Base-by-base conservation (phyloP, 2,888 invertebrate species). In the Heliconius erato region DNA sequence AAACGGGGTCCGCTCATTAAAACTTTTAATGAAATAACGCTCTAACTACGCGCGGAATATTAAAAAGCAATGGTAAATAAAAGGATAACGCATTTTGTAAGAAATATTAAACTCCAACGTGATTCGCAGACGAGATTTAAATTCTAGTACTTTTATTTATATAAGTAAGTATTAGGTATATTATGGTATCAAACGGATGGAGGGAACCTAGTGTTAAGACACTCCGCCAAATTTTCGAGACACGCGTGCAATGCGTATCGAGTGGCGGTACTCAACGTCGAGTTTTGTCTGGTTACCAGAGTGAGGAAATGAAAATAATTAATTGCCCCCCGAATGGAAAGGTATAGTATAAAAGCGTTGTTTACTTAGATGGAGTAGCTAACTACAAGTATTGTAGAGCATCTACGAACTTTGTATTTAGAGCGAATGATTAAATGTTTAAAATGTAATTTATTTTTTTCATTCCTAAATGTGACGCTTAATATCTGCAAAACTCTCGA, bases 1-100 rank as follows among this genome's bases (percentile, higher is more conserved):
- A 63, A 59, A 77, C 32, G 26, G 77, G 65, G 67, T 14, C 54
- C 68, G 79, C 88, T 91, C 91, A 91, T 91, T 91, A 91, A 91
- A 91, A 91, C 85, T 91, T 91, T 90, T 90, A 90, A 91, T 89
- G 89, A 89, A 90, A 88, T 86, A 89, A 85, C 84, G 85, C 82
- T 68, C 74, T 71, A 80, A 74, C 69, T 69, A 67, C 80, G 83
- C 77, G 74, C 35, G 19, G 79, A 74, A 81, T 69, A 79, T 69
- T 79, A 69, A 81, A 78, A 80, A 72, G 72, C 67, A n/a, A 28
- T 40, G 65, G 28, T 67, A 68, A 76, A 76, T 76, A 76, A 76
- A 28, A 63, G 76, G 76, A 76, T 76, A 26, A 76, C 76, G 76
- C 76, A 40, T 76, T 76, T 76, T 40, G 76, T 35, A 63, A 76